Evolutionary conservation across 2,113 vertebrate genomes (phyloP).

Genomic region (Datnioides undecimradiatus): DNA sequence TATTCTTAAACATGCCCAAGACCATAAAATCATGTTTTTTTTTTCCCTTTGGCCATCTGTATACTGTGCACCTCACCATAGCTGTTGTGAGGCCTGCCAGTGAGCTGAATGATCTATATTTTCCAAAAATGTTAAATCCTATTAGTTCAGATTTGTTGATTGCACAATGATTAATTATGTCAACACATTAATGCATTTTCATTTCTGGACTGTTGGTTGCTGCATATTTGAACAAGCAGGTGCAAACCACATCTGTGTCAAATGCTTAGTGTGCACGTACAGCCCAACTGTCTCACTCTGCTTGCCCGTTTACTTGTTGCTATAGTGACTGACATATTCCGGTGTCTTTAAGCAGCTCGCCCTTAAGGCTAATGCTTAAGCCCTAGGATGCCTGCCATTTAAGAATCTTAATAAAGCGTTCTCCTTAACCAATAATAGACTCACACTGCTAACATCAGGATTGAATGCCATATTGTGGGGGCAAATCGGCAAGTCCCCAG

Average conservation of each 20-base stretch:
- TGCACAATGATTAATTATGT: slow-evolving; percentile 3
- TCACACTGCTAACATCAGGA: slow-evolving; percentile 59
- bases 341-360: slow-evolving; percentile 54
- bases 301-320: slow-evolving; percentile 62
- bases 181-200: slow-evolving; percentile 13
- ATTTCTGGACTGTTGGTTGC: background rate
- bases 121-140: background rate
- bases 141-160: slow-evolving; percentile 1
- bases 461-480: slow-evolving; percentile 58
- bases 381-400: slow-evolving; percentile 71
- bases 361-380: slow-evolving; percentile 58
- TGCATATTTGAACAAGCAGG: slow-evolving; percentile 40
- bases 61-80: background rate
- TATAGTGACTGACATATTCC: slow-evolving; percentile 68
- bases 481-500: slow-evolving; percentile 32
- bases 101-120: background rate
- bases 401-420: slow-evolving; percentile 74
- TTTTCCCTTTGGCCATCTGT: background rate
- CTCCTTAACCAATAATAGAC: slow-evolving; percentile 77
- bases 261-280: slow-evolving; percentile 30
- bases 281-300: background rate
- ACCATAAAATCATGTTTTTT: background rate
- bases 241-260: slow-evolving; percentile 47
- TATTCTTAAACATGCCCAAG: background rate
- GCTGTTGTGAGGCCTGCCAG: background rate